phyloP scores from a whole-genome alignment of 2,113 vertebrate genomes.

The Hucho hucho region DNA sequence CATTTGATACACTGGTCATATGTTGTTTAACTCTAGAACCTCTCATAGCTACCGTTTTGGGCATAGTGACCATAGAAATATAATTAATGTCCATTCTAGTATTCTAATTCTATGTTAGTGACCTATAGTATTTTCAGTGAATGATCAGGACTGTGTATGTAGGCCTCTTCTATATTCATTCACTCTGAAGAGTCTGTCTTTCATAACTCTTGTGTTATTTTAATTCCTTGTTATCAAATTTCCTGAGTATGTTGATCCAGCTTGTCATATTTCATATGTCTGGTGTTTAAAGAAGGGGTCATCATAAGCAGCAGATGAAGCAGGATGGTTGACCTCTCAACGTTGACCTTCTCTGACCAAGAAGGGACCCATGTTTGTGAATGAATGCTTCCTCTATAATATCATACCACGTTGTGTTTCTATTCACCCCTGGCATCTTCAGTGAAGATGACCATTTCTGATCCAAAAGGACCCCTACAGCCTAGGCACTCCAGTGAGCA shows the following conservation, averaged over 20 bases:
- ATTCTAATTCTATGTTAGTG: too few relatives aligned
- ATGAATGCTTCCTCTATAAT: too few relatives aligned
- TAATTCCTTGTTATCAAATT: neutral
- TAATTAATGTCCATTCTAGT: too few relatives aligned
- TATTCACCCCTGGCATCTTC: conserved; percentile 50
- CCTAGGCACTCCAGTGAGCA: too few relatives aligned
- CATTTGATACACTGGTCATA: neutral
- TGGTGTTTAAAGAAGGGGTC: neutral
- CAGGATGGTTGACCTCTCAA: neutral
- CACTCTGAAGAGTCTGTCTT: neutral
- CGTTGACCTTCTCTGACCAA: conserved; percentile 34
- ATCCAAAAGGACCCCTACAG: too few relatives aligned
- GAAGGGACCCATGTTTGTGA: conserved; percentile 14
- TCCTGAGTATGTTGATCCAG: neutral
- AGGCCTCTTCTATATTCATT: neutral
- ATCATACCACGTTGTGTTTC: conserved; percentile 31
- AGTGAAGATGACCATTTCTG: conserved; percentile 52
- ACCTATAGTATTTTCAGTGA: neutral
- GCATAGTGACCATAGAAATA: neutral
- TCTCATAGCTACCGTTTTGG: neutral
- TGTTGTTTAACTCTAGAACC: conserved; percentile 4
- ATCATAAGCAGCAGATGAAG: neutral
- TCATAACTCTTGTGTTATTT: neutral
- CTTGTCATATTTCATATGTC: neutral
- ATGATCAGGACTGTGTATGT: neutral